These are phyloP conservation scores for Ochropacha duplaris DNA, from an alignment of 2,888 invertebrate genomes.

Conservation along the genomic window DNA sequence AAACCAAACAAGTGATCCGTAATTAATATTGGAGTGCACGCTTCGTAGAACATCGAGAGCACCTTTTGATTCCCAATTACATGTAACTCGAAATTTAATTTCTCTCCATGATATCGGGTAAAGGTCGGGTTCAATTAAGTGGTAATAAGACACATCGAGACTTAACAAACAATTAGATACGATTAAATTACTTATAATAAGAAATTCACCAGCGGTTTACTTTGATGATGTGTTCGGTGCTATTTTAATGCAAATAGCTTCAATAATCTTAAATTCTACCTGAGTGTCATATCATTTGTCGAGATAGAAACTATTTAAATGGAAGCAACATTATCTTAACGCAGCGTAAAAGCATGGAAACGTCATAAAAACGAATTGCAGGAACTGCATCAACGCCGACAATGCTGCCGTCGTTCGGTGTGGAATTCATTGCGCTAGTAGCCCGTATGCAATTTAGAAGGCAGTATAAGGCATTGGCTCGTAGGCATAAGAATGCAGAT, in stretches of 20 bases:
- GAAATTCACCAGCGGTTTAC: slow-evolving; percentile 11
- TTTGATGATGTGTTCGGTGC: not conserved
- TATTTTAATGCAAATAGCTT: not conserved
- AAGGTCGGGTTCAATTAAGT: slow-evolving; percentile 44
- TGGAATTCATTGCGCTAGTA: slow-evolving; percentile 20
- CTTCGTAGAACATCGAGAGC: slow-evolving; percentile 24
- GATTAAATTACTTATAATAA: slow-evolving; percentile 11
- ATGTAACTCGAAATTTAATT: slow-evolving; percentile 38
- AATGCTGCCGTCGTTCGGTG: slow-evolving; percentile 13
- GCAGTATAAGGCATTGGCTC: slow-evolving; percentile 5
- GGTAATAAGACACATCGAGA: slow-evolving; percentile 35
- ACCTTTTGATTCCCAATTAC: slow-evolving; percentile 34
- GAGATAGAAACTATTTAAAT: not conserved
- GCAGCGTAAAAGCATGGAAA: not conserved
- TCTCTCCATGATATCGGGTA: slow-evolving; percentile 28
- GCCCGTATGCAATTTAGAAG: slow-evolving; percentile 12
- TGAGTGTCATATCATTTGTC: not conserved
- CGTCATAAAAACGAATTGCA: not conserved
- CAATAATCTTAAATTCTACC: not conserved
- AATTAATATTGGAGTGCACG: slow-evolving; percentile 23
- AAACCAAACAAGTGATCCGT: slow-evolving; percentile 22
- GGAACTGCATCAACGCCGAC: not conserved
- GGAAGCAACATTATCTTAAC: not conserved
- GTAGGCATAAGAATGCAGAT: slow-evolving; percentile 57
- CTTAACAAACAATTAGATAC: slow-evolving; percentile 25